Percentiles rank a stretch among this genome's conserved stretches.
These are phyloP conservation scores for Himalopsyche japonica DNA, from an alignment of 2,888 invertebrate species.

Conservation along the genomic window DNA sequence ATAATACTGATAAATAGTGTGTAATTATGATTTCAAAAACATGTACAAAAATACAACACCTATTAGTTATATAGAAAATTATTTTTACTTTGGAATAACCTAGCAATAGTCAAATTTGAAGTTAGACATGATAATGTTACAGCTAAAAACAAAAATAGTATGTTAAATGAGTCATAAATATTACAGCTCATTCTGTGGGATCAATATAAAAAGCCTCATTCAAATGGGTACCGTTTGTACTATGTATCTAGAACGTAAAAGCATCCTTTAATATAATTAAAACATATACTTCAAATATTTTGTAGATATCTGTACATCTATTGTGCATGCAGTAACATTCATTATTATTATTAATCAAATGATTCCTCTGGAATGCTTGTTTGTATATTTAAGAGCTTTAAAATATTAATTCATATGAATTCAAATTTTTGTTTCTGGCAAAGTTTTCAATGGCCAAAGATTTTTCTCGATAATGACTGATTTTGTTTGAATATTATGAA, in stretches of 20 bases:
- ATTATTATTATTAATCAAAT: not conserved
- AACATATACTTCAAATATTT: not conserved
- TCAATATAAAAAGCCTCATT: not conserved
- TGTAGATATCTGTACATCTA: not conserved
- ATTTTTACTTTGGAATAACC: not conserved
- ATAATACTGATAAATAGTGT: not conserved
- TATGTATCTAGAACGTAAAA: not conserved
- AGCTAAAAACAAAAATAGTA: not conserved
- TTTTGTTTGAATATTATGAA: not conserved
- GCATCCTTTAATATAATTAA: not conserved
- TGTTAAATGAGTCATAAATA: not conserved
- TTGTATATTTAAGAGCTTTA: not conserved
- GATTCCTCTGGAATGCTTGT: not conserved
- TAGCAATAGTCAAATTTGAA: too few species aligned
- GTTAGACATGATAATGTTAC: not conserved
- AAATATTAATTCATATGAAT: not conserved
- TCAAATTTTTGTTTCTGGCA: not conserved
- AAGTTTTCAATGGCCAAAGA: not conserved
- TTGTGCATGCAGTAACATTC: not conserved
- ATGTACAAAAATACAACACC: not conserved
- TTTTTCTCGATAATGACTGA: not conserved
- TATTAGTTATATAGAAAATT: not conserved
- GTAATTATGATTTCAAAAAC: not conserved
- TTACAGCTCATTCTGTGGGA: not conserved
- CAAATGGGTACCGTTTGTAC: not conserved